Base-by-base conservation (phyloP, 2,888 invertebrate genomes). In the Yponomeuta malinellus region DNA sequence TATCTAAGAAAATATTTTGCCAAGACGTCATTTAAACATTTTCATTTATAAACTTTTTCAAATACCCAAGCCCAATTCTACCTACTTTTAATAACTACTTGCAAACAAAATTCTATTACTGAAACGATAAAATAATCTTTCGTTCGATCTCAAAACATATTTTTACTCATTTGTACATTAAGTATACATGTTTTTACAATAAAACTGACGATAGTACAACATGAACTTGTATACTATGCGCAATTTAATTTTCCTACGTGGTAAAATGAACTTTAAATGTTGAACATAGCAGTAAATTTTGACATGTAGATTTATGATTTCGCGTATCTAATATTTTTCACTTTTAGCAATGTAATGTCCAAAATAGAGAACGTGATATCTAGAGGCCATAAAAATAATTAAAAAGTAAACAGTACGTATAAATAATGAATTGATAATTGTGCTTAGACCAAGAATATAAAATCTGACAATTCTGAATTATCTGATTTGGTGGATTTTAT, bases 341-440 rank as follows among this genome's bases (percentile, higher is more conserved):
- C 68, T 48, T 29, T 65, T 68, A 68, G 68, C 15, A 52, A 68
- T 68, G 68, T 59, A 68, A 68, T 83, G 81, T 85, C 81, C 79
- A 80, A 76, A 59, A 76, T 77, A 74, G 74, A 74, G 74, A 81
- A 83, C 79, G 89, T 89, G 89, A 90, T 89, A 87, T 78, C 74
- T 77, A 84, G 87, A 79, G 86, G 90, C 90, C 90, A 90, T 90
- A 87, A 79, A 76, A 75, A 48, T 68, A 68, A 52, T 68, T 23
- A 31, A 68, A 48, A 65, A 31, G 64, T 64, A 65, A 65, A 33
- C 31, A 65, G 65, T 31, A 31, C 65, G 65, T 65, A 31, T 12
- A 31, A 8, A 12, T 65, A 65, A 65, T 65, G 65, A 29, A 9
- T 65, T 65, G 65, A 65, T 65, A 29, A 65, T 65, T 65, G 31